Conservation (phyloP, 1,140 invertebrate genomes). For the Diploscapter pachys region DNA sequence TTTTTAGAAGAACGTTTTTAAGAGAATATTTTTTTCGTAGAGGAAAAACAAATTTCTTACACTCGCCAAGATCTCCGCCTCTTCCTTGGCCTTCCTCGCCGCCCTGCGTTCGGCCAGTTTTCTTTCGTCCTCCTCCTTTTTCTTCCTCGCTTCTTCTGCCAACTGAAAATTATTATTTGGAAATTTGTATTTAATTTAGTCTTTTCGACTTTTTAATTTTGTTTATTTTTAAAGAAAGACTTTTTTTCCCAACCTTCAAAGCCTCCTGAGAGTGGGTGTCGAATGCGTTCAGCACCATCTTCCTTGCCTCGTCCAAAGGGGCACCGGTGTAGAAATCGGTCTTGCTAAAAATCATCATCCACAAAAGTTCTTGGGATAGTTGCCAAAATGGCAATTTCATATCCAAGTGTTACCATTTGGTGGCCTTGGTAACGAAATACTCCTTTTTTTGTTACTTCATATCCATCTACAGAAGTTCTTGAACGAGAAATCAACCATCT, state of each 20-base stretch:
- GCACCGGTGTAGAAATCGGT: constrained; percentile 92
- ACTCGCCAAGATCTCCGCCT: constrained; percentile 28
- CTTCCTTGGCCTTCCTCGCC: constrained; percentile 67
- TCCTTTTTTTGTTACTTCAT: background rate
- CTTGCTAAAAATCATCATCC: constrained; percentile 60
- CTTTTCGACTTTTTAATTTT: too few relatives aligned
- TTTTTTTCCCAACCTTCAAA: constrained; percentile 58
- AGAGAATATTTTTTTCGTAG: too few relatives aligned
- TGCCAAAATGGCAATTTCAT: background rate
- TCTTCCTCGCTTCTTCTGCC: constrained; percentile 63
- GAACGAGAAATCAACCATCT: background rate
- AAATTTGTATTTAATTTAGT: background rate
- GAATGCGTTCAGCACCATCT: constrained; percentile 78
- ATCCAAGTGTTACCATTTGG: background rate
- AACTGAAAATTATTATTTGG: constrained; percentile 57
- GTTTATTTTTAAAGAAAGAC: too few relatives aligned
- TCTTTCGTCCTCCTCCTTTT: constrained; percentile 60
- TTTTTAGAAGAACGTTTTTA: too few relatives aligned
- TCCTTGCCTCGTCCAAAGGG: constrained; percentile 73
- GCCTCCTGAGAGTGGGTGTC: constrained; percentile 72
- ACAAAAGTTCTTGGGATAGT: background rate
- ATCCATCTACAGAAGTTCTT: background rate
- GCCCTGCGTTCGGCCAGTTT: constrained; percentile 48
- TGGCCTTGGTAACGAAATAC: background rate
- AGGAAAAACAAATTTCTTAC: too few relatives aligned